phyloP scores from a whole-genome alignment of 2,113 vertebrate species.

The Macrotis lagotis region DNA sequence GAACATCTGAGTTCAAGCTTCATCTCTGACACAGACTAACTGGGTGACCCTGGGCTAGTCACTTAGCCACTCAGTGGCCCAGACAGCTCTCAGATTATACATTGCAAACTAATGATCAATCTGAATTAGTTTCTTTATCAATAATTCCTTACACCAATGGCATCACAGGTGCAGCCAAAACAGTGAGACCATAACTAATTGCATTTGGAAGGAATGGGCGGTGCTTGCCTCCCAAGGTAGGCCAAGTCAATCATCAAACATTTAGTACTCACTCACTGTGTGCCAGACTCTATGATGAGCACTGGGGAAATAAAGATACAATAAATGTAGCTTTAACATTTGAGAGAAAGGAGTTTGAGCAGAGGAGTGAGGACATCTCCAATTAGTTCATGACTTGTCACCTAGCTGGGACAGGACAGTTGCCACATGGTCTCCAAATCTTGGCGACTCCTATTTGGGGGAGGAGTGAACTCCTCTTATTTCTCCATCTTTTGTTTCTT shows the following conservation, averaged over 20 bases:
- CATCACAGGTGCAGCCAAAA: background rate
- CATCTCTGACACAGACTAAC: background rate
- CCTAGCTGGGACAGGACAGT: background rate
- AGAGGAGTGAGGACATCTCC: background rate
- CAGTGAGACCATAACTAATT: conserved; percentile 56
- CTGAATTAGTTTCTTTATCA: background rate
- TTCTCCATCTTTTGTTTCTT: background rate
- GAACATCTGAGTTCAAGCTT: background rate
- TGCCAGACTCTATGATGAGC: background rate
- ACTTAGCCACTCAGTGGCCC: background rate
- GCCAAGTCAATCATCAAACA: background rate
- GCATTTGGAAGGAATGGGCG: conserved; percentile 59
- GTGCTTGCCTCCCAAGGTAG: background rate
- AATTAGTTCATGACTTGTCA: background rate
- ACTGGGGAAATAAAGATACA: background rate
- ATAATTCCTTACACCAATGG: background rate
- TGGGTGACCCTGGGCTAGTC: background rate
- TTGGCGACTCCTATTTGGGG: background rate
- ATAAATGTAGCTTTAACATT: background rate
- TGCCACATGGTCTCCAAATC: background rate
- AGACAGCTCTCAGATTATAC: background rate
- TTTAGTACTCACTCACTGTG: background rate
- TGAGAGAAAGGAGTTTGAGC: background rate
- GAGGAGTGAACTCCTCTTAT: background rate
- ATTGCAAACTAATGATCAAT: background rate